Base-by-base conservation (phyloP, 1,140 invertebrate species). In the Colletes gigas region DNA sequence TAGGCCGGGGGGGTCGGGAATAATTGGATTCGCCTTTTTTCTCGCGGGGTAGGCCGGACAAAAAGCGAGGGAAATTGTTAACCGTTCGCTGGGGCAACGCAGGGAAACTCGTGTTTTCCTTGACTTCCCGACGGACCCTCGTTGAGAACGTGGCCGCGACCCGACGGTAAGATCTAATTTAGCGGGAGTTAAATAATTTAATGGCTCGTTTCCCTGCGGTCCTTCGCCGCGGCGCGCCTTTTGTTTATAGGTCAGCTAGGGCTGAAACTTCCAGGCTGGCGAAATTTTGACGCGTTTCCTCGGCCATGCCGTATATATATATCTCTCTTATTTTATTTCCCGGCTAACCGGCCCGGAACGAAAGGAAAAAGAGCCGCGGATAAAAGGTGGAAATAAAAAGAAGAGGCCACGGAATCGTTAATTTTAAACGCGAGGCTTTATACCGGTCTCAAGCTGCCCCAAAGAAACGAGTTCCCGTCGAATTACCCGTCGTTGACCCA, bases 131-230 rank as follows among this genome's bases (percentile, higher is more conserved):
- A 14, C 30, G n/a, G 60, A 62, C 60, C 60, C 60, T 62, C 12
- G 62, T 30, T 65, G 21, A 21, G 15, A 66, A 55, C 44, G 41
- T n/a, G 14, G 54, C 65, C 15, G 19, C 8, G 50, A 54, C 74
- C 19, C 68, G 39, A 30, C 62, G 78, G 69, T 74, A 81, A 82
- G 78, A 85, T 83, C 83, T 86, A 88, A 89, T 89, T 89, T 88
- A 44, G 59, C 62, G 63, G 60, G 67, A 80, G 81, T 83, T 90
- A 88, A 88, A 90, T 89, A 89, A 90, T 88, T 82, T 86, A 89
- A 89, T 86, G 87, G 83, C 65, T 63, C 75, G 78, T 81, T 84
- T 80, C 70, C 71, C 10, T 14, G 39, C 15, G 50, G 47, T 74
- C 19, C 19, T 62, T 76, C 10, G 41, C n/a, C 57, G 44, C 44